These are phyloP conservation scores for Squalus acanthias DNA, from an alignment of 2,797 vertebrate species.

Conservation along the genomic window DNA sequence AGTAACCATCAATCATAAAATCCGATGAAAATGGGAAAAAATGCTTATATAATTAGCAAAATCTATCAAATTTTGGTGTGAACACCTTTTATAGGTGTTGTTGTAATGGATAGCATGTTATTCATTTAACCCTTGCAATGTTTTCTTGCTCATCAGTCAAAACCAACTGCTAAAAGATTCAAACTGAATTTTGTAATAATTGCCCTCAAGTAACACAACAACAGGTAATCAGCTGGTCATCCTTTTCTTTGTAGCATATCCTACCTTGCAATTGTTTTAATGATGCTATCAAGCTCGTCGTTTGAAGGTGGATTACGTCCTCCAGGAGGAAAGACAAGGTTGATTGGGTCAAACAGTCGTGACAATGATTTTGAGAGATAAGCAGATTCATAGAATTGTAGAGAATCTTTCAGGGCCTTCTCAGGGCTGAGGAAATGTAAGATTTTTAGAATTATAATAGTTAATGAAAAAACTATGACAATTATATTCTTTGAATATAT, in stretches of 20 bases:
- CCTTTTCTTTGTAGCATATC: not conserved
- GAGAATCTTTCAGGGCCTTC: constrained; percentile 81
- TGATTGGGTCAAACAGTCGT: constrained; percentile 94
- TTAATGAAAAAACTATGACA: not conserved
- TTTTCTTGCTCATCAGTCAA: constrained; percentile 11
- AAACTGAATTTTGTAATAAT: not conserved
- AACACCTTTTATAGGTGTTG: not conserved
- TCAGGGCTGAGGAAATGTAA: constrained; percentile 69
- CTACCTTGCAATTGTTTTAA: constrained; percentile 88
- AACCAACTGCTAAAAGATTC: not conserved
- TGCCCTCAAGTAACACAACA: not conserved
- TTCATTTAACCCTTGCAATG: not conserved
- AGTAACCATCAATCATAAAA: not conserved
- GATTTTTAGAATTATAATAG: not conserved
- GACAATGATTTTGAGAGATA: constrained; percentile 95
- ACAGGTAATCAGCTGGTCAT: not conserved
- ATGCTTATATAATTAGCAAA: constrained; percentile 2
- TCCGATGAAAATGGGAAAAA: not conserved
- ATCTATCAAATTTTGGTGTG: not conserved
- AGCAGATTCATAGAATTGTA: constrained; percentile 86
- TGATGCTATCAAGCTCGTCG: constrained; percentile 89
- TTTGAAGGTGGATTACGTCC: constrained; percentile 83
- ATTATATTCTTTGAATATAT: constrained; percentile 18
- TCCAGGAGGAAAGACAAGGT: constrained; percentile 88
- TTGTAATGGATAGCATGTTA: constrained; percentile 14